These are phyloP conservation scores for Pelodytes ibericus DNA, from an alignment of 2,797 vertebrate species.

Conservation along the genomic window DNA sequence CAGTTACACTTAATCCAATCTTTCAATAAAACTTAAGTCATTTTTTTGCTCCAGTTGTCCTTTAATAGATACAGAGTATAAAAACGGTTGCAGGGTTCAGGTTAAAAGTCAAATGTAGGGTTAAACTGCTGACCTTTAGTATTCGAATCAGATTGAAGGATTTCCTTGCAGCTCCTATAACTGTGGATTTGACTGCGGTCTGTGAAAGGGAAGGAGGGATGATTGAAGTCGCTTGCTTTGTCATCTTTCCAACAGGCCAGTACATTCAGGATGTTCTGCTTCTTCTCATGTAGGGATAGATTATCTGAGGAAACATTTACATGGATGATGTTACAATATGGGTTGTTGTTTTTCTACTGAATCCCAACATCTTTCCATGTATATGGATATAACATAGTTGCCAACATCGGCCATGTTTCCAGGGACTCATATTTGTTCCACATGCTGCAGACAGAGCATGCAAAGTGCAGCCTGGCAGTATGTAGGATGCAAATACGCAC, in stretches of 20 bases:
- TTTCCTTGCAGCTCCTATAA: conserved; percentile 53
- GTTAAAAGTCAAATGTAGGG: too few species aligned
- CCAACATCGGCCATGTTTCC: too few species aligned
- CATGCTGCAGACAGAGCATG: too few species aligned
- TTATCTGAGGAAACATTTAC: conserved; percentile 3
- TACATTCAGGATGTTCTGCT: conserved; percentile 9
- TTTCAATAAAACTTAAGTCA: not conserved
- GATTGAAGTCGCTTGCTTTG: too few species aligned
- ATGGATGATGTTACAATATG: not conserved
- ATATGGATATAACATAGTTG: too few species aligned
- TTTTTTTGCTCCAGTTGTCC: too few species aligned
- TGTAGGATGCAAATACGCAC: too few species aligned
- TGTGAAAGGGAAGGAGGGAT: not conserved
- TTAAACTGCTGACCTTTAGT: conserved; percentile 29
- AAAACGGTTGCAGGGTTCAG: not conserved
- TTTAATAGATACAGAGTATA: not conserved
- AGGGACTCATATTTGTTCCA: too few species aligned
- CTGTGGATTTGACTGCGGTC: not conserved
- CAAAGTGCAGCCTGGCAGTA: too few species aligned
- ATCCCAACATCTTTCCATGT: too few species aligned
- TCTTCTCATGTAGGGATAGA: not conserved
- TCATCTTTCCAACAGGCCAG: conserved; percentile 15
- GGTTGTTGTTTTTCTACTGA: not conserved
- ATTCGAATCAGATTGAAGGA: not conserved
- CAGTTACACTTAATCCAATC: too few species aligned